Percentiles rank a stretch among this genome's conserved stretches.
Evolutionary conservation across 1,140 invertebrate species (phyloP).

Genomic region (Drosophila ironensis): DNA sequence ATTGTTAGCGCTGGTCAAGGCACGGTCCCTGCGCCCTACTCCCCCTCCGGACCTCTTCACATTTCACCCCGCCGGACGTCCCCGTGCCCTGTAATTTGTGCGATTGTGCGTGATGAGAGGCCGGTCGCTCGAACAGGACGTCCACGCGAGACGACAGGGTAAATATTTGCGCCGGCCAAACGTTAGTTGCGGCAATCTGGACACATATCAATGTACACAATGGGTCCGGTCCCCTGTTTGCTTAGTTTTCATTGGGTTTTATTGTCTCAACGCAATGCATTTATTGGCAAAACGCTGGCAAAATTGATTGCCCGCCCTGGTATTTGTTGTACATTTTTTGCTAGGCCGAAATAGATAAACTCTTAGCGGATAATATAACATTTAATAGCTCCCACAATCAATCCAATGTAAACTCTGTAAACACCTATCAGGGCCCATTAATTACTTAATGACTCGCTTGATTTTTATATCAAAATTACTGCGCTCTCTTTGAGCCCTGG

Average conservation of each 20-base stretch:
- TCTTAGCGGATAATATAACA: too few relatives aligned
- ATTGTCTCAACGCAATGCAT: constrained; percentile 42
- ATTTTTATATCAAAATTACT: not conserved
- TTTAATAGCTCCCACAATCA: too few relatives aligned
- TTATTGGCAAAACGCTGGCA: constrained; percentile 23
- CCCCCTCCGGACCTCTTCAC: not conserved
- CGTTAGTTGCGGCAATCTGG: constrained; percentile 46
- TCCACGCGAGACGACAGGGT: constrained; percentile 44
- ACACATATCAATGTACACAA: constrained; percentile 36
- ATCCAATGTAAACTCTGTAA: too few relatives aligned
- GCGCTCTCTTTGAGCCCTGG: too few relatives aligned
- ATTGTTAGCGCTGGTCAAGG: constrained; percentile 57
- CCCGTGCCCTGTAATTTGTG: constrained; percentile 50
- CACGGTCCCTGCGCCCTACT: not conserved
- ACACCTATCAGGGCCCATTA: too few relatives aligned
- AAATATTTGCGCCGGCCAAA: constrained; percentile 60
- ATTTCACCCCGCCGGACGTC: not conserved
- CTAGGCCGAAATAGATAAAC: not conserved
- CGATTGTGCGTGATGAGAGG: constrained; percentile 58
- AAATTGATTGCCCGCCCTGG: constrained; percentile 22
- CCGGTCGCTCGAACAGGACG: not conserved
- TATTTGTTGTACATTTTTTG: not conserved
- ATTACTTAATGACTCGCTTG: constrained; percentile 5
- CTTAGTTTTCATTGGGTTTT: constrained; percentile 41
- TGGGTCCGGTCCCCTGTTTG: constrained; percentile 8